Evolutionary conservation across 2,113 vertebrate genomes (phyloP).

Genomic region (Rhipidura dahli): DNA sequence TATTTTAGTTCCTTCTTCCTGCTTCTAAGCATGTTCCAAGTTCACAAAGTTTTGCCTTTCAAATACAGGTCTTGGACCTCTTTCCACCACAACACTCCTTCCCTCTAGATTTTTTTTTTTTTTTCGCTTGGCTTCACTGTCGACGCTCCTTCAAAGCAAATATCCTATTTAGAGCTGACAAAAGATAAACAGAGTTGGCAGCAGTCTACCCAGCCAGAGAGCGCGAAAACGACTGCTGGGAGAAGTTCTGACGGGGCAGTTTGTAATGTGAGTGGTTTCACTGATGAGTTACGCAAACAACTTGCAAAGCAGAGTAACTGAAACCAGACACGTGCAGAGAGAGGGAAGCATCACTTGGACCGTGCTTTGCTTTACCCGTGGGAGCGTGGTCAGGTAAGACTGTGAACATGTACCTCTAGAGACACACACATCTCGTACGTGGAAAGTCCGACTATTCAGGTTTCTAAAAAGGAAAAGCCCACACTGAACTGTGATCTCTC

Average conservation of each 20-base stretch:
- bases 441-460: no score
- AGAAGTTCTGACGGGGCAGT: neutral
- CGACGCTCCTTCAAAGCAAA: neutral
- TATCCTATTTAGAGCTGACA: neutral
- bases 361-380: rapidly evolving
- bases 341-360: rapidly evolving
- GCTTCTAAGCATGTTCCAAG: neutral
- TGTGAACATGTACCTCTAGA: rapidly evolving
- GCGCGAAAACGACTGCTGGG: rapidly evolving
- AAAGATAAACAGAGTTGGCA: neutral
- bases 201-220: neutral
- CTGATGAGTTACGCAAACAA: rapidly evolving
- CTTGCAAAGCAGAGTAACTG: rapidly evolving
- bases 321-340: neutral
- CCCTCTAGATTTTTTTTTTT: no score
- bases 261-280: neutral
- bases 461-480: neutral
- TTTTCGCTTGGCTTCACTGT: rapidly evolving
- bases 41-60: neutral
- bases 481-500: neutral
- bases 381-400: rapidly evolving
- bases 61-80: neutral
- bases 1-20: neutral
- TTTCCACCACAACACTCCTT: neutral
- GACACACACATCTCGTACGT: neutral